Evolutionary conservation across 2,888 invertebrate species (phyloP).

Genomic region (Ceramica pisi): DNA sequence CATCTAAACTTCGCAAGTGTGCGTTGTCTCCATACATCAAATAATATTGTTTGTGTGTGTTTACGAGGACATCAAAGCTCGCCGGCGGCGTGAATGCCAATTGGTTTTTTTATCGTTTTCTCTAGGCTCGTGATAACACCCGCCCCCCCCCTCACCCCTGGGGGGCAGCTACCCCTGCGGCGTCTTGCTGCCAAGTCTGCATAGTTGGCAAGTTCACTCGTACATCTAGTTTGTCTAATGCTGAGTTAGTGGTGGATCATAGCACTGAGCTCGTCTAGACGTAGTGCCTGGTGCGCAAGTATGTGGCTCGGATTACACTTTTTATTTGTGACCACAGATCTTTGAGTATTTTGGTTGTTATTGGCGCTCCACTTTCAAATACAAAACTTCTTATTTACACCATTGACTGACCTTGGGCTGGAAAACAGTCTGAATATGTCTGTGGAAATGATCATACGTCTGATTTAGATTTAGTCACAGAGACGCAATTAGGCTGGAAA

Average conservation of each 20-base stretch:
- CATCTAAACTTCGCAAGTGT: slow-evolving; percentile 38
- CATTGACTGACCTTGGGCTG: no score
- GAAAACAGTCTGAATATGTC: no score
- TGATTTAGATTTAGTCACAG: no score
- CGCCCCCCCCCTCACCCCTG: slow-evolving; percentile 41
- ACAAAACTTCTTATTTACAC: no score
- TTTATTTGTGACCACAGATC: background rate
- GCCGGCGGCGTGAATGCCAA: slow-evolving; percentile 80
- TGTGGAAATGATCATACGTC: no score
- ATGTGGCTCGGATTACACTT: background rate
- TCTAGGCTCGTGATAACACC: slow-evolving; percentile 74
- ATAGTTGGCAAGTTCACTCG: slow-evolving; percentile 51
- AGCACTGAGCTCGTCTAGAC: slow-evolving; percentile 29
- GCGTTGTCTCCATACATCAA: slow-evolving; percentile 20
- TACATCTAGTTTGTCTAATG: slow-evolving; percentile 50
- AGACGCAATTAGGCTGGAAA: no score
- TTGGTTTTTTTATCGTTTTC: slow-evolving; percentile 86
- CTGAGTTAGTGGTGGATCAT: slow-evolving; percentile 31
- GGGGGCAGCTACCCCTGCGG: slow-evolving; percentile 22
- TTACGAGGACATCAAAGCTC: slow-evolving; percentile 81
- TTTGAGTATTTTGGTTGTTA: no score
- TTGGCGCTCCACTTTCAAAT: no score
- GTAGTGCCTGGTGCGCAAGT: background rate
- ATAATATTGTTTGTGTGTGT: slow-evolving; percentile 60
- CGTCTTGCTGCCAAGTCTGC: slow-evolving; percentile 54